Base-by-base conservation (phyloP, 2,113 vertebrate species). In the Macquaria australasica region DNA sequence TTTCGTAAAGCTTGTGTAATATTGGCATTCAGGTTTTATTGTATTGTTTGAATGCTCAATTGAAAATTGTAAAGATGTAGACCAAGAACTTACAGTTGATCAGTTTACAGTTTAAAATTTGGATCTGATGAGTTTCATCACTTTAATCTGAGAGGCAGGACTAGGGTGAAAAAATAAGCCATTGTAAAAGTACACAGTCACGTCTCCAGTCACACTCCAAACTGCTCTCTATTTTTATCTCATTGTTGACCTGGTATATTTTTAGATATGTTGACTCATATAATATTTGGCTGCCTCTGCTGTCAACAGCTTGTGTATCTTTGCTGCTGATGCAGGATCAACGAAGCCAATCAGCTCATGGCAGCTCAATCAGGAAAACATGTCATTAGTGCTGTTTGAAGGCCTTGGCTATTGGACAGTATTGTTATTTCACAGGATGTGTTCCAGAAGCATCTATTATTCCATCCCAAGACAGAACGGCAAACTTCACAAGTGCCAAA, bases 261-360 rank as follows among this genome's bases (percentile, higher is more conserved):
- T 91, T 89, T 92, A 87, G 90, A 83, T 25, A 43, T 66, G 59
- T 72, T 83, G 73, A 86, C 67, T 89, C 79, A 78, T 78, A 78
- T 78, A 78, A 56, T 43, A 76, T 58, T 83, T 87, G 89, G 88
- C 87, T 84, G 70, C 31, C 21, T 77, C 25, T 74, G 64, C 66
- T 41, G 56, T 82, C 66, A 82, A 81, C 90, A 89, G 91, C 88
- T 89, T 89, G 90, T 77, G 87, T 28, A 28, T 79, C 75, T 82
- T 76, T 67, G 71, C 76, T 39, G 79, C 80, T 85, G 73, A 86
- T 86, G 51, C 74, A n/a, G 45, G 69, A 89, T 82, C 70, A 89
- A 81, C 60, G 3, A 64, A 90, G 78, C 84, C 82, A 77, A 70
- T 88, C 78, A 84, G 74, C 91, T 79, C 76, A 69, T 60, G 79